A percentile compares a stretch with the other conserved stretches of the same genome.
These are phyloP conservation scores for Valencia hispanica DNA, from an alignment of 2,797 vertebrate genomes.

Conservation along the genomic window DNA sequence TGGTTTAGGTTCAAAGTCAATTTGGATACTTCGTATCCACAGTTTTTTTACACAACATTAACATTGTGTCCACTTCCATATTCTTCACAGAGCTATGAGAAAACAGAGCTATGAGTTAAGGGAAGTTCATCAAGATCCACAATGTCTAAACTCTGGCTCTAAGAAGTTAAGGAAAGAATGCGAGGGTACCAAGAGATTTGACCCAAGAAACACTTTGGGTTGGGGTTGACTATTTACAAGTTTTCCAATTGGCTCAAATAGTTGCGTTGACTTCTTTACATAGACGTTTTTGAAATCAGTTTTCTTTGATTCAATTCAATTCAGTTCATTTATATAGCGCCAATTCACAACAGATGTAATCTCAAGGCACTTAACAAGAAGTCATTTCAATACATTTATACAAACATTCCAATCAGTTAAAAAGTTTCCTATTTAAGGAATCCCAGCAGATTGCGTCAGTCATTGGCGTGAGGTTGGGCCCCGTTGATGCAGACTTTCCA, in stretches of 20 bases:
- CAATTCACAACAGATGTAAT: too few relatives aligned
- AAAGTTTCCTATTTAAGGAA: too few relatives aligned
- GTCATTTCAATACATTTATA: too few relatives aligned
- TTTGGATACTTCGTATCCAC: not conserved
- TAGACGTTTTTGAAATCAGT: constrained; percentile 27
- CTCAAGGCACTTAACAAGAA: too few relatives aligned
- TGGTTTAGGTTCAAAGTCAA: not conserved
- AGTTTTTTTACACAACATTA: not conserved
- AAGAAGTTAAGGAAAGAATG: constrained; percentile 68
- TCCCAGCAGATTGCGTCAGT: too few relatives aligned
- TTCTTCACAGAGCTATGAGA: too few relatives aligned
- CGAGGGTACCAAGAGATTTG: constrained; percentile 71
- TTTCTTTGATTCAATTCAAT: too few relatives aligned
- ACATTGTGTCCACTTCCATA: not conserved
- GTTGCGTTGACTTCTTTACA: constrained; percentile 45
- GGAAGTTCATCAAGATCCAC: constrained; percentile 72
- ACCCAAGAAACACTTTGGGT: constrained; percentile 72
- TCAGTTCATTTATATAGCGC: too few relatives aligned
- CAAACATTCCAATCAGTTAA: too few relatives aligned
- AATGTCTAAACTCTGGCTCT: constrained; percentile 83
- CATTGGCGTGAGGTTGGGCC: too few relatives aligned
- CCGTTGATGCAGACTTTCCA: too few relatives aligned
- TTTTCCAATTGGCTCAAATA: constrained; percentile 55
- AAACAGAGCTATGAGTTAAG: constrained; percentile 42
- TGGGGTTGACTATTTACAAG: constrained; percentile 54